Base-by-base conservation (phyloP, 2,113 vertebrate species). In the Amphilophus citrinellus region DNA sequence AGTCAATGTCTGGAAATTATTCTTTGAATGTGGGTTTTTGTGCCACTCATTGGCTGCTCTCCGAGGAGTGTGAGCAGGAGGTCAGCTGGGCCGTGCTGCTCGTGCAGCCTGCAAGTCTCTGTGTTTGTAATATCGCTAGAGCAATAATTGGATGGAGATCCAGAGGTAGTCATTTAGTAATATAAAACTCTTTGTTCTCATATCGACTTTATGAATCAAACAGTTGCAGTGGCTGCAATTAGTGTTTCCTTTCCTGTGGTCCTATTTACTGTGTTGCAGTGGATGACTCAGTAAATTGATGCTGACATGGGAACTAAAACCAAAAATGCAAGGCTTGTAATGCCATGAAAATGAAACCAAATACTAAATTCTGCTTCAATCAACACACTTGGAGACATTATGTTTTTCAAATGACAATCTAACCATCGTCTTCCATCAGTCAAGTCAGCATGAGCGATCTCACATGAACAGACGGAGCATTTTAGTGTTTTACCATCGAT, bases 21-120 rank as follows among this genome's bases (percentile, higher is more conserved):
- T 59, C 61, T 62, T 77, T 71, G 61, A 66, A 93, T 90, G 84
- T 91, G 84, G 91, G 91, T 92, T 91, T 90, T 87, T 86, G 83
- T 91, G 90, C 85, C 93, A 89, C 61, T 65, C 35, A 2, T 61
- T 79, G 75, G 47, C 60, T 42, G 44, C 81, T 59, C 81, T 79
- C 50, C 32, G 14, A 71, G 53, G 83, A 85, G 60, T 59, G 81
- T 71, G 65, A 88, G 79, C 66, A 65, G 6, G 61, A 75, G 56
- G 68, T 88, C 82, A 87, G 63, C 73, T 57, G 62, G 77, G 61
- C 79, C n/a, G 42, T 32, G 61, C 77, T 32, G 42, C 27, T 86
- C 57, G 58, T 13, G 35, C 59, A 10, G 53, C 78, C 20, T 24
- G 61, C 39, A 11, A 20, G 73, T 78, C 65, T 63, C n/a, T 27